phyloP scores from a whole-genome alignment of 2,797 vertebrate species.

The Clarias laeviceps region DNA sequence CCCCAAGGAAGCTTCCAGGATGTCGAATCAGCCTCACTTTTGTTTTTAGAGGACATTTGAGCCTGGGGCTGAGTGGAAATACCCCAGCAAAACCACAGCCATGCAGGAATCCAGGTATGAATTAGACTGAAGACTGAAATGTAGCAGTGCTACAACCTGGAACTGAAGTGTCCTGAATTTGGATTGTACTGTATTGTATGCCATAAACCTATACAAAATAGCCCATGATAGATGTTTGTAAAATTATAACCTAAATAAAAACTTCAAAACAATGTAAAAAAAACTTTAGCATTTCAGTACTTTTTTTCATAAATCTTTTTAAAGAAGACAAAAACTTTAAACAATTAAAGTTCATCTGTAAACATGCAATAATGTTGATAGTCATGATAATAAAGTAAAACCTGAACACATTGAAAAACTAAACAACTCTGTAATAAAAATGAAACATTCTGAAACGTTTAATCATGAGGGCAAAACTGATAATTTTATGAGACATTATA shows the following conservation, averaged over 20 bases:
- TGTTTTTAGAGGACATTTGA: neutral
- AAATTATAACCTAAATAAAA: neutral
- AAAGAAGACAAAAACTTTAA: neutral
- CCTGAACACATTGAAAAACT: neutral
- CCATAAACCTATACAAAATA: neutral
- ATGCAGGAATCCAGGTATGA: neutral
- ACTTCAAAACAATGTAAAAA: too few relatives aligned
- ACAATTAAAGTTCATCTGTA: neutral
- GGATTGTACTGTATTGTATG: neutral
- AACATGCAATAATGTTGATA: neutral
- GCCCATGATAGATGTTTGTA: neutral
- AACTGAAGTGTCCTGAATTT: neutral
- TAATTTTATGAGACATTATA: constrained; percentile 35
- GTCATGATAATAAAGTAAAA: neutral
- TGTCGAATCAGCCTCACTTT: neutral
- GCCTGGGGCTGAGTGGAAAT: constrained; percentile 24
- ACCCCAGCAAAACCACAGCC: neutral
- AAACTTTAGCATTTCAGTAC: neutral
- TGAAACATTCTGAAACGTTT: neutral
- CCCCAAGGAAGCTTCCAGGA: neutral
- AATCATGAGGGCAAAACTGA: neutral
- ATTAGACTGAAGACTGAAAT: neutral
- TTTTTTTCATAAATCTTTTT: neutral
- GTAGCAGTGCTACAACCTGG: neutral
- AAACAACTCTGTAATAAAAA: neutral